A percentile compares a stretch with the other conserved stretches of the same genome.
Evolutionary conservation across 1,140 invertebrate genomes (phyloP).

Genomic region (Drusus annulatus): DNA sequence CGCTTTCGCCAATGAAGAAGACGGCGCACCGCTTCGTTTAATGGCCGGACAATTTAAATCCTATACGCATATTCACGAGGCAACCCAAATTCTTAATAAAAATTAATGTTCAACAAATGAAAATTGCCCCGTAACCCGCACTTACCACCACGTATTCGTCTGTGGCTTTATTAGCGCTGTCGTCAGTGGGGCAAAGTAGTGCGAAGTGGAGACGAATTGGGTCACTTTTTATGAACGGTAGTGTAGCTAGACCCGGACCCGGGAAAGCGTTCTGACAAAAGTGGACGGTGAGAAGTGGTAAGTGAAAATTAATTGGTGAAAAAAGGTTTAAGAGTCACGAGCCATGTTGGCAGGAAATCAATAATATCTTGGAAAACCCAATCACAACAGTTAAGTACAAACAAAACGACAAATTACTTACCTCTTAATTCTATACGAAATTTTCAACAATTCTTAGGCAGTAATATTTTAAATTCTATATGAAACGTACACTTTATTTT

Average conservation of each 20-base stretch:
- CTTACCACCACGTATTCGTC: background rate
- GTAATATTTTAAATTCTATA: no score
- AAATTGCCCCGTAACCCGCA: background rate
- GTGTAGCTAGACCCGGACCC: background rate
- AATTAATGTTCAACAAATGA: constrained; percentile 8
- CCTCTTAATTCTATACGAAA: no score
- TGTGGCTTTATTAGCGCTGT: background rate
- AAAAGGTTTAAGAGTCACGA: no score
- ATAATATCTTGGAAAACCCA: no score
- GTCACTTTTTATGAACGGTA: constrained; percentile 16
- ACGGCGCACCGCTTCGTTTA: constrained; percentile 2
- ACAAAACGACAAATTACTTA: no score
- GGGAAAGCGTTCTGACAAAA: background rate
- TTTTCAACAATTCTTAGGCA: no score
- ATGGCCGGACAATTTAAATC: constrained; percentile 17
- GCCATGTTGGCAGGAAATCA: no score
- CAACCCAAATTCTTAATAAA: constrained; percentile 34
- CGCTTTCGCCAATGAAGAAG: background rate
- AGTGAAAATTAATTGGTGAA: no score
- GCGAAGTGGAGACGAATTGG: background rate
- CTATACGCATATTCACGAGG: background rate
- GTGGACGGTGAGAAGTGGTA: no score
- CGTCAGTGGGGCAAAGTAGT: background rate
- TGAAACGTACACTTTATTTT: no score
- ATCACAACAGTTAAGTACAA: no score